Evolutionary conservation across 2,888 invertebrate genomes (phyloP), one percentile per base, ranked within the genome.

Genomic region (Leucoma salicis): DNA sequence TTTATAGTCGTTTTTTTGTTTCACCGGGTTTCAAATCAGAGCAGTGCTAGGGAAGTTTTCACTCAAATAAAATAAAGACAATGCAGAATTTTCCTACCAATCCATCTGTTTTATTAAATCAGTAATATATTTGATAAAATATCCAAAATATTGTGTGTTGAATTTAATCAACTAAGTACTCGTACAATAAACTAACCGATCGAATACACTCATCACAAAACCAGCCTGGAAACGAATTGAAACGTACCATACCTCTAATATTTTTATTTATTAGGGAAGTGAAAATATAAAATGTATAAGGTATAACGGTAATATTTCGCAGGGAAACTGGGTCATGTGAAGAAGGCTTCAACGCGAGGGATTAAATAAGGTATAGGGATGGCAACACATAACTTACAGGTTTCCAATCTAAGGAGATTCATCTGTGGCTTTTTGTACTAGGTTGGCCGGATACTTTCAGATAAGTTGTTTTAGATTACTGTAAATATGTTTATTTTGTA

Each of bases 251-350:
- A 44, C 27, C 32, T 38, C 31, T 6, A 21, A 35, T 42, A 59
- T 56, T 53, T 60, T 53, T 51, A n/a, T n/a, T n/a, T n/a, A 55
- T 53, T 39, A 45, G 5, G 32, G 37, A 46, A 46, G 42, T 53
- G 51, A 58, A 57, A 59, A 56, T 56, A 55, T 45, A 56, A 62
- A 63, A 59, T 46, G 50, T 27, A 39, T 35, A 36, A 39, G 49
- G 43, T 53, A 63, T 56, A 56, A 57, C 51, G 49, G 55, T 60
- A 56, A 66, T 66, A 70, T 70, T 70, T 70, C 53, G 50, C 45
- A 45, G 43, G 46, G 49, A 57, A 70, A 66, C 66, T 70, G 53
- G 69, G 69, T 70, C 70, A 55, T 47, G 55, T 54, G 58, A 10
- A 36, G 46, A 46, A 46, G 46, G 43, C 58, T 39, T 49, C 40